A percentile compares a stretch with the other conserved stretches of the same genome.
Conservation (phyloP, 2,113 vertebrate genomes). For the Hassar affinis region DNA sequence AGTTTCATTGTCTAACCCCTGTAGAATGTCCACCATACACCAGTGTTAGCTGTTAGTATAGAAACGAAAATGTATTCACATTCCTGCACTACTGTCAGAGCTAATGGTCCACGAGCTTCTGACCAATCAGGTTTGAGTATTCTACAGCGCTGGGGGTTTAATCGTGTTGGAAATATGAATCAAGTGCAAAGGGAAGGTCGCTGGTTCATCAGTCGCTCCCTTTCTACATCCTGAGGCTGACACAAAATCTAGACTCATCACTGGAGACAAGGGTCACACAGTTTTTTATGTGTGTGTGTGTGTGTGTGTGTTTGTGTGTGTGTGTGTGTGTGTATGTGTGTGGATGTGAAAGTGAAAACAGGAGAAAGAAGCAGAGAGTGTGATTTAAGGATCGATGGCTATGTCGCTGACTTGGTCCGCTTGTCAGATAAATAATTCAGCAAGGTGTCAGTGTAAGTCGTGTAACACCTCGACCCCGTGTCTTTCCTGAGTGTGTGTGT, state of each 20-base stretch:
- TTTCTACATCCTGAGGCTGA: slow-evolving; percentile 1
- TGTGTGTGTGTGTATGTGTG: neutral
- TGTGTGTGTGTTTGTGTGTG: neutral
- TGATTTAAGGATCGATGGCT: slow-evolving; percentile 32
- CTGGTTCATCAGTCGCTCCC: neutral
- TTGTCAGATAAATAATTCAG: slow-evolving; percentile 46
- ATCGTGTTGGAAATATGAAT: neutral
- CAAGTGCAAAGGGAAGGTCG: neutral
- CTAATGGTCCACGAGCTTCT: neutral
- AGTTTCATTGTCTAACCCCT: too few species aligned
- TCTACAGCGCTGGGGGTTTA: neutral
- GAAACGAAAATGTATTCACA: neutral
- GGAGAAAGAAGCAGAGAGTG: slow-evolving; percentile 10
- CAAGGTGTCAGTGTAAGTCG: slow-evolving; percentile 30
- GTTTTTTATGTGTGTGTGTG: neutral
- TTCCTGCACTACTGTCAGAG: neutral
- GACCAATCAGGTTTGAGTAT: neutral
- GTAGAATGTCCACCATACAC: neutral
- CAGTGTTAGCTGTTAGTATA: neutral
- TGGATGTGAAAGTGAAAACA: neutral
- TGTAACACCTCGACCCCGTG: slow-evolving; percentile 36
- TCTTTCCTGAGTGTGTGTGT: slow-evolving; percentile 7
- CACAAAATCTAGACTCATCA: neutral
- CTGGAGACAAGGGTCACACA: neutral
- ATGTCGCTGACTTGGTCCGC: slow-evolving; percentile 27